Evolutionary conservation across 2,888 invertebrate species (phyloP).

Genomic region (Dynastes grantii): DNA sequence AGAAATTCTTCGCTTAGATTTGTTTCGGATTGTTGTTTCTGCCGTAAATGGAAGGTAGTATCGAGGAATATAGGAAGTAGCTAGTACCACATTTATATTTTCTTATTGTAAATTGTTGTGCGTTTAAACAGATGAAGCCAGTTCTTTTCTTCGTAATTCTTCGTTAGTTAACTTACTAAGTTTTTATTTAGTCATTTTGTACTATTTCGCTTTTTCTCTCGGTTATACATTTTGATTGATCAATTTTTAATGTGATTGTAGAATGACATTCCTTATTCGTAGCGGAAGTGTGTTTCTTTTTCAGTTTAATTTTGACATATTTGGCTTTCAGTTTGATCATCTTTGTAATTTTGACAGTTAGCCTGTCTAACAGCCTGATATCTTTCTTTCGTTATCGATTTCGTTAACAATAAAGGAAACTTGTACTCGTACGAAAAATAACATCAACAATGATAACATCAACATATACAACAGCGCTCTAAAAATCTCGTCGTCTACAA

Average conservation of each 20-base stretch:
- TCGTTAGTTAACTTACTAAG: conserved; percentile 21
- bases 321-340: conserved; percentile 55
- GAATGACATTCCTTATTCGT: background rate
- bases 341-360: conserved; percentile 39
- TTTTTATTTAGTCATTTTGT: conserved; percentile 37
- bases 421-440: conserved; percentile 11
- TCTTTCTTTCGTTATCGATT: conserved; percentile 15
- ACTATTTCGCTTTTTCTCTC: conserved; percentile 32
- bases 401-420: conserved; percentile 15
- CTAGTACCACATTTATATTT: conserved; percentile 22
- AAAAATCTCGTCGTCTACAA: conserved; percentile 44
- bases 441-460: conserved; percentile 48
- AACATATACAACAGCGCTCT: conserved; percentile 48
- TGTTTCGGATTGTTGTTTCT: conserved; percentile 36
- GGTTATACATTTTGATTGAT: conserved; percentile 39
- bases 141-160: conserved; percentile 17
- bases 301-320: conserved; percentile 58
- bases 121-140: conserved; percentile 46
- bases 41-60: conserved; percentile 43
- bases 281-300: conserved; percentile 35
- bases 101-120: conserved; percentile 48
- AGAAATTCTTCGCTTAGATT: background rate
- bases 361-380: conserved; percentile 36
- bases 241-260: conserved; percentile 22
- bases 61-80: background rate